phyloP scores from a whole-genome alignment of 2,888 invertebrate species.

The Ceratothoa steindachneri region DNA sequence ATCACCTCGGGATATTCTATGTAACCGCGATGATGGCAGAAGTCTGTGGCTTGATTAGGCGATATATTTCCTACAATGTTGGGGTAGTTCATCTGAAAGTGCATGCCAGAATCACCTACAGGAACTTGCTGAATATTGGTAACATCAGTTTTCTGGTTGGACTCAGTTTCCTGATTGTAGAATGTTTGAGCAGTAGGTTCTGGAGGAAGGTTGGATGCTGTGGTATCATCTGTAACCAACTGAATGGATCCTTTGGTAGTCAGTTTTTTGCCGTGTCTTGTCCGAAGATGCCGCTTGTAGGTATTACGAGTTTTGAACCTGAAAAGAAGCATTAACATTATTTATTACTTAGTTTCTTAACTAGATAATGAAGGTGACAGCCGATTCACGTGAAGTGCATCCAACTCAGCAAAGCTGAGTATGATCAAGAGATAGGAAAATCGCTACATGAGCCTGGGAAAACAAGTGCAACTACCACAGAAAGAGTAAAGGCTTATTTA shows the following conservation, averaged over 20 bases:
- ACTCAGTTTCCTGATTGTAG: background rate
- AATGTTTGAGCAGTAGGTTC: too few relatives aligned
- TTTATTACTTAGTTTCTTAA: background rate
- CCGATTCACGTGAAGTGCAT: background rate
- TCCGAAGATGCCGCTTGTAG: conserved; percentile 61
- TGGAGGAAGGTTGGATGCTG: background rate
- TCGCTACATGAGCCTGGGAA: too few relatives aligned
- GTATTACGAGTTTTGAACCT: conserved; percentile 62
- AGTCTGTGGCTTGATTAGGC: background rate
- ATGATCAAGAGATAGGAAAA: too few relatives aligned
- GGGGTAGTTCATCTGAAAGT: background rate
- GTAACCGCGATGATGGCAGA: background rate
- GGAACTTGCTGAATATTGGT: background rate
- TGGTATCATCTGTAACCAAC: background rate
- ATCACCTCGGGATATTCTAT: background rate
- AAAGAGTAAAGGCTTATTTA: too few relatives aligned
- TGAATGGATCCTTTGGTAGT: conserved; percentile 51
- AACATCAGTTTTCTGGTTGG: background rate
- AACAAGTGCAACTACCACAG: too few relatives aligned
- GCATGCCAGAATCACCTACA: background rate
- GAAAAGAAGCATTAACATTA: background rate
- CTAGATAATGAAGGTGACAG: background rate
- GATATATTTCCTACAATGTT: too few relatives aligned
- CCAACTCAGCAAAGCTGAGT: background rate
- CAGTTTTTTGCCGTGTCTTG: conserved; percentile 59